phyloP scores from a whole-genome alignment of 2,888 invertebrate species.

The Pristionchus entomophagus region DNA sequence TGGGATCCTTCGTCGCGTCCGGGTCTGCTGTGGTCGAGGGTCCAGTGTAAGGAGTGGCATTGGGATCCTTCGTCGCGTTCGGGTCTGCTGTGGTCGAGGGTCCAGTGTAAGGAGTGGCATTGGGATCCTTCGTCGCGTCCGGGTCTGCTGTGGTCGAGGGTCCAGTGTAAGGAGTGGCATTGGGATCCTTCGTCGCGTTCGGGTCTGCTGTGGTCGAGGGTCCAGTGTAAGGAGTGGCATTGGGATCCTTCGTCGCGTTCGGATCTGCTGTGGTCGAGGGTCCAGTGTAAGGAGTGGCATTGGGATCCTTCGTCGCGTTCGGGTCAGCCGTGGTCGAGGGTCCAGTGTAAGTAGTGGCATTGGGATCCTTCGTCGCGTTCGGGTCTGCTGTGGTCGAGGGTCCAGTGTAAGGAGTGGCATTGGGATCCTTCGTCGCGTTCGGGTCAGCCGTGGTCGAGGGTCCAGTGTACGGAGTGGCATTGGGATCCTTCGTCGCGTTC shows the following conservation, averaged over 20 bases:
- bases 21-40: not conserved
- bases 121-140: not conserved
- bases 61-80: not conserved
- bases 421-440: not conserved
- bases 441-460: not conserved
- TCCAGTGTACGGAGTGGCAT: not conserved
- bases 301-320: not conserved
- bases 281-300: not conserved
- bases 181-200: not conserved
- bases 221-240: not conserved
- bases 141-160: not conserved
- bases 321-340: not conserved
- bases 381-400: not conserved
- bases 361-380: not conserved
- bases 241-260: not conserved
- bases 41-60: not conserved
- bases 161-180: not conserved
- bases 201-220: not conserved
- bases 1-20: too few species aligned
- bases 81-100: not conserved
- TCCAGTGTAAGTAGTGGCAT: not conserved
- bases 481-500: not conserved
- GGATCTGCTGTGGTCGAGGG: not conserved
- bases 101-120: not conserved
- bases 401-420: not conserved